A percentile compares a stretch with the other conserved stretches of the same genome.
These are phyloP conservation scores for Hirtodrosophila confusa DNA, from an alignment of 2,888 invertebrate species.

Conservation along the genomic window DNA sequence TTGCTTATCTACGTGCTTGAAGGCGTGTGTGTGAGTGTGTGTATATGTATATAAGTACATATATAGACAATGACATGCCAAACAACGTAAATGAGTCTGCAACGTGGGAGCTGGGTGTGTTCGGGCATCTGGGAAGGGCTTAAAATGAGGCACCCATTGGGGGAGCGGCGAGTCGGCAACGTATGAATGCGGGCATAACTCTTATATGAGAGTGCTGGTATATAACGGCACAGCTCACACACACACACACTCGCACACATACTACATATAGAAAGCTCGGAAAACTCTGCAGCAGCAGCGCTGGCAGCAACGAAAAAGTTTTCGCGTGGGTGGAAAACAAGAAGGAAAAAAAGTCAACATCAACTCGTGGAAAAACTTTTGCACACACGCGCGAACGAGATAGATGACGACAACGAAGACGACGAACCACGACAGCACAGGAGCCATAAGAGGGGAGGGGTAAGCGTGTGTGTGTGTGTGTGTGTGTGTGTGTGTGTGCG, in stretches of 20 bases:
- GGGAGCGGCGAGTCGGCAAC: constrained; percentile 43
- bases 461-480: constrained; percentile 30
- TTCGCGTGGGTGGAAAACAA: constrained; percentile 63
- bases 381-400: constrained; percentile 69
- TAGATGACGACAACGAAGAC: constrained; percentile 63
- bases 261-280: constrained; percentile 52
- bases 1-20: constrained; percentile 25
- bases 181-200: constrained; percentile 73
- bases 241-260: constrained; percentile 27
- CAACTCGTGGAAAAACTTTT: constrained; percentile 70
- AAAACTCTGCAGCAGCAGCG: constrained; percentile 47
- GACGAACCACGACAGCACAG: constrained; percentile 42
- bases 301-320: constrained; percentile 57
- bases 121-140: constrained; percentile 47
- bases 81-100: constrained; percentile 26
- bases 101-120: constrained; percentile 37
- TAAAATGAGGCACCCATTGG: constrained; percentile 41
- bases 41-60: constrained; percentile 11
- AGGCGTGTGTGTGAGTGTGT: constrained; percentile 8
- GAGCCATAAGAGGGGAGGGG: constrained; percentile 7
- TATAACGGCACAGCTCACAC: constrained; percentile 45
- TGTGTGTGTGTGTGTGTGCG: constrained; percentile 36
- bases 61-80: constrained; percentile 46
- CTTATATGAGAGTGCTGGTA: constrained; percentile 68
- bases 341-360: constrained; percentile 51